phyloP scores from a whole-genome alignment of 2,113 vertebrate genomes.

The Conger conger region DNA sequence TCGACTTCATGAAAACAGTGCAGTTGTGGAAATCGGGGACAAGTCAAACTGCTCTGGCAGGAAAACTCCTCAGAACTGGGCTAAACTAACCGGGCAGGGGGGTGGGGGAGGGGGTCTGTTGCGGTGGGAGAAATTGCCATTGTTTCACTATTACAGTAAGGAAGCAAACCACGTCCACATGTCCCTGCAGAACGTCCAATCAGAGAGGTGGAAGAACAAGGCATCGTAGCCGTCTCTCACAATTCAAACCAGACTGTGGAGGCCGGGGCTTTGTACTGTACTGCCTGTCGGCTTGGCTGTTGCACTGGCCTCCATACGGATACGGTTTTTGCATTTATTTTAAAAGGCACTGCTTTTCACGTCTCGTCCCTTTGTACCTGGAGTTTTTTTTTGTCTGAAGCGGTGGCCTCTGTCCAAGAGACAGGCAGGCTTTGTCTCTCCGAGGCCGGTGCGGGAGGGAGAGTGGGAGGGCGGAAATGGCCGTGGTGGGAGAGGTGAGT shows the following conservation, averaged over 20 bases:
- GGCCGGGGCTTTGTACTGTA: background rate
- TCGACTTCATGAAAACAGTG: background rate
- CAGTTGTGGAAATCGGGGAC: background rate
- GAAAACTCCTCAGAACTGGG: background rate
- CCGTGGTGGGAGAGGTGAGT: background rate
- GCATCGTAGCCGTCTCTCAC: background rate
- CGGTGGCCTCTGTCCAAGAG: background rate
- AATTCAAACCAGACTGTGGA: background rate
- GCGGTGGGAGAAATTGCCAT: background rate
- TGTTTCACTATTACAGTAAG: conserved; percentile 7
- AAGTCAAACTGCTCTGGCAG: background rate
- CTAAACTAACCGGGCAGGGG: no score
- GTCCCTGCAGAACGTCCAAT: background rate
- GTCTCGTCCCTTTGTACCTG: background rate
- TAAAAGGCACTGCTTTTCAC: background rate
- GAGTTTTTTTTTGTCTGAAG: background rate
- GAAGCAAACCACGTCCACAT: background rate
- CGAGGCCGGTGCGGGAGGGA: background rate
- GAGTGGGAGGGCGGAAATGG: background rate
- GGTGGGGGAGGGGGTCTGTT: background rate
- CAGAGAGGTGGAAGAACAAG: background rate
- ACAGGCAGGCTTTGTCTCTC: background rate
- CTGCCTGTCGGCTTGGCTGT: background rate
- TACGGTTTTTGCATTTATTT: background rate
- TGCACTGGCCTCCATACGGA: background rate